These are phyloP conservation scores for Oncorhynchus gorbuscha DNA, from an alignment of 2,113 vertebrate species.

Conservation along the genomic window DNA sequence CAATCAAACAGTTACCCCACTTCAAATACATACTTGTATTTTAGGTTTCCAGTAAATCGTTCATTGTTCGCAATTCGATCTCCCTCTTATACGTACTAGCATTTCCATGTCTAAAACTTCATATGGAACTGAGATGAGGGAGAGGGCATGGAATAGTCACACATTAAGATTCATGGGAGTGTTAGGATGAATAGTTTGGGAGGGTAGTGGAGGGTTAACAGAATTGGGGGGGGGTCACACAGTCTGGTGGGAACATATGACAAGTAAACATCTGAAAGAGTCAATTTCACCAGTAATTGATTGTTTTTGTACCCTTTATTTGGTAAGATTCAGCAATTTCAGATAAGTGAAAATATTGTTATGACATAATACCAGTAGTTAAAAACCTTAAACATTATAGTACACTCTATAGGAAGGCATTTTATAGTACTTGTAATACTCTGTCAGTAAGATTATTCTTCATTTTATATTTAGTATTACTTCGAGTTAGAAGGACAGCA, in stretches of 20 bases:
- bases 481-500: slow-evolving; percentile 3
- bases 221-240: slow-evolving; percentile 1
- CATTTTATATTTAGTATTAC: slow-evolving; percentile 15
- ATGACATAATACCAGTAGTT: slow-evolving; percentile 29
- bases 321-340: slow-evolving; percentile 39
- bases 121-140: not conserved
- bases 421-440: slow-evolving; percentile 15
- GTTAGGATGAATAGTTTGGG: no score
- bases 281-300: not conserved
- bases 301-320: slow-evolving; percentile 2
- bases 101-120: no score
- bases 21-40: no score
- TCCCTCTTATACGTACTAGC: no score
- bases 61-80: no score
- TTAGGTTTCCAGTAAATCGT: no score
- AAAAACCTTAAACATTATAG: slow-evolving; percentile 36
- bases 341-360: slow-evolving; percentile 33
- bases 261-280: not conserved
- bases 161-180: not conserved
- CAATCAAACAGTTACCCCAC: no score
- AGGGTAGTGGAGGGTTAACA: not conserved
- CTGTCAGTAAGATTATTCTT: slow-evolving; percentile 29
- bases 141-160: not conserved
- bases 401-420: slow-evolving; percentile 49
- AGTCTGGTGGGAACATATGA: not conserved